These are phyloP conservation scores for Bombus confusus DNA, from an alignment of 1,140 invertebrate genomes.

Conservation along the genomic window DNA sequence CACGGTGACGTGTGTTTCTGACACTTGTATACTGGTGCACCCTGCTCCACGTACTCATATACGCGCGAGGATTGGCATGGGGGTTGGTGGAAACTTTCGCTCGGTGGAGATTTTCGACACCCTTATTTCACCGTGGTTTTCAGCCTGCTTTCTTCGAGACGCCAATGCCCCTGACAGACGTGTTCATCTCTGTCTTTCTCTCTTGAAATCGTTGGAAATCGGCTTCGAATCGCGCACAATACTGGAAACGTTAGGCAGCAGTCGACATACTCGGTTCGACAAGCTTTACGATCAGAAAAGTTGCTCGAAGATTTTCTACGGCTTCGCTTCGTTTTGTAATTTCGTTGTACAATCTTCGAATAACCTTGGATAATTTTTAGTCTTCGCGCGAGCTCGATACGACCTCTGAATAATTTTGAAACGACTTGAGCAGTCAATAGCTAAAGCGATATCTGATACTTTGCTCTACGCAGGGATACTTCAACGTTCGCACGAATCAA, in stretches of 20 bases:
- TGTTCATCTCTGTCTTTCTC: conserved; percentile 47
- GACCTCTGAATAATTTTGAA: background rate
- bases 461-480: background rate
- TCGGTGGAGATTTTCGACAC: conserved; percentile 68
- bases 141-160: conserved; percentile 50
- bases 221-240: conserved; percentile 28
- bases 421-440: no score
- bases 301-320: background rate
- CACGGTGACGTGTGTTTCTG: conserved; percentile 77
- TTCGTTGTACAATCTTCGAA: background rate
- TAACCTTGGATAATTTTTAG: background rate
- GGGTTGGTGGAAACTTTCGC: conserved; percentile 56
- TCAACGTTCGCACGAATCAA: background rate
- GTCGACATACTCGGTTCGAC: background rate
- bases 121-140: conserved; percentile 75
- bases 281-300: background rate
- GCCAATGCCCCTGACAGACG: conserved; percentile 71
- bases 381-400: no score
- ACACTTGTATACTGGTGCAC: conserved; percentile 73
- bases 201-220: conserved; percentile 36
- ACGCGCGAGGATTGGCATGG: conserved; percentile 16
- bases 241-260: conserved; percentile 28
- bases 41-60: conserved; percentile 28
- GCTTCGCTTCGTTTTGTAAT: background rate
- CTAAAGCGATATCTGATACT: background rate